Conservation (phyloP, 1,140 invertebrate species). For the Octopus bimaculoides region DNA sequence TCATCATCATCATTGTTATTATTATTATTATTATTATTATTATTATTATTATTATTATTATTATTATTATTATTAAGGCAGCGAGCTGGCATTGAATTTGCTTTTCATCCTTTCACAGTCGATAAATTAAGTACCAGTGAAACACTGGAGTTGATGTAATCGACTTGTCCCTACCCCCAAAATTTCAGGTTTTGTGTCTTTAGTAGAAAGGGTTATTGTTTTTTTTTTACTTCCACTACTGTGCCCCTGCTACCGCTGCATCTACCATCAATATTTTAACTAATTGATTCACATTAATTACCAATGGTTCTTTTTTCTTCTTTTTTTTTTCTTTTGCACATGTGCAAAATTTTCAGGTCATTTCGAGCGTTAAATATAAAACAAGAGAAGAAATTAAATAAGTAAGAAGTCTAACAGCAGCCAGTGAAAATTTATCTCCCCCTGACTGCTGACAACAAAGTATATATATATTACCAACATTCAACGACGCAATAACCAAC, state of each 20-base stretch:
- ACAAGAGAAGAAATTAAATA: neutral
- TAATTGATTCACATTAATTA: neutral
- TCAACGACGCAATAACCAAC: neutral
- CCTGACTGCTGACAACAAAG: neutral
- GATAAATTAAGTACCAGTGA: too few relatives aligned
- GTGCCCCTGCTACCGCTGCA: neutral
- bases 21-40: too few relatives aligned
- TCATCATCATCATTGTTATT: too few relatives aligned
- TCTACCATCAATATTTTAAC: neutral
- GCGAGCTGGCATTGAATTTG: too few relatives aligned
- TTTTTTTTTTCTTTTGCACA: neutral
- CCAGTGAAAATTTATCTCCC: neutral
- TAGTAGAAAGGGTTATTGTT: neutral
- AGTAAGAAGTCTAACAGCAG: neutral
- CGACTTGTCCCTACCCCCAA: too few relatives aligned
- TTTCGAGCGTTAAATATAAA: conserved; percentile 2
- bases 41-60: too few relatives aligned
- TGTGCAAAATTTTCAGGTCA: neutral
- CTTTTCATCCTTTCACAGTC: too few relatives aligned
- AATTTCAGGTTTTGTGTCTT: neutral
- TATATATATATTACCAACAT: neutral
- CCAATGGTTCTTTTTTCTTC: neutral
- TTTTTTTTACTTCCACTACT: neutral
- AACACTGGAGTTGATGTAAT: too few relatives aligned
- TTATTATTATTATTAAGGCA: too few relatives aligned